These are phyloP conservation scores for Busseola fusca DNA, from an alignment of 2,888 invertebrate species.

Conservation along the genomic window DNA sequence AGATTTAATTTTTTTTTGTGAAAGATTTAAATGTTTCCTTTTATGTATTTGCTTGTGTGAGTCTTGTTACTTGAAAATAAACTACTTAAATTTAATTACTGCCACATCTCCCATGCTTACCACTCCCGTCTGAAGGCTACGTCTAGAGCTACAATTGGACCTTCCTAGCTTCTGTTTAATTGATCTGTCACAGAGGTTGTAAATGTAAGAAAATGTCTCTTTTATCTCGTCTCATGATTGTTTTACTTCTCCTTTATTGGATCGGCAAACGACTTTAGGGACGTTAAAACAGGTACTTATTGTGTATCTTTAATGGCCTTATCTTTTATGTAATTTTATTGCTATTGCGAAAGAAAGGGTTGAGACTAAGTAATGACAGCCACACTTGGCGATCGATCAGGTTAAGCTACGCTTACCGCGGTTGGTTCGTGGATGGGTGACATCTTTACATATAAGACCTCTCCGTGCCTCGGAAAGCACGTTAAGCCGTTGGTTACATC, in stretches of 20 bases:
- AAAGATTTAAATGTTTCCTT: too few species aligned
- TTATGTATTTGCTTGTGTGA: too few species aligned
- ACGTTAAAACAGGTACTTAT: constrained; percentile 40
- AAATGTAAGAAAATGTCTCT: constrained; percentile 45
- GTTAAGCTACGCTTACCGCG: too few species aligned
- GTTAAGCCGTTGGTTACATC: too few species aligned
- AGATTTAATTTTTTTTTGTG: too few species aligned
- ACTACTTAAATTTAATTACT: neutral
- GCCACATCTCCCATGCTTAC: neutral
- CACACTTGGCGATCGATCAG: too few species aligned
- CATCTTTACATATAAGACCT: too few species aligned
- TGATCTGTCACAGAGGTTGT: constrained; percentile 56
- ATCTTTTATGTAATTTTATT: constrained; percentile 47
- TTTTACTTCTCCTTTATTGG: constrained; percentile 51
- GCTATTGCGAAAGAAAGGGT: constrained; percentile 9
- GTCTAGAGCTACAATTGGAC: constrained; percentile 22
- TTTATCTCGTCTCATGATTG: constrained; percentile 51
- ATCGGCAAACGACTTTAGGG: constrained; percentile 27
- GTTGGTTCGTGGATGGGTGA: too few species aligned
- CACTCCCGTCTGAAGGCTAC: too few species aligned
- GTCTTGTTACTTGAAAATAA: too few species aligned
- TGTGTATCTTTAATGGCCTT: constrained; percentile 27
- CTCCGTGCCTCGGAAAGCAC: too few species aligned
- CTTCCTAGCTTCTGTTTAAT: constrained; percentile 45
- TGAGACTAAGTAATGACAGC: too few species aligned